Evolutionary conservation across 2,888 invertebrate species (phyloP), one percentile per base, ranked within the genome.

Genomic region (Cheiracanthium punctorium): DNA sequence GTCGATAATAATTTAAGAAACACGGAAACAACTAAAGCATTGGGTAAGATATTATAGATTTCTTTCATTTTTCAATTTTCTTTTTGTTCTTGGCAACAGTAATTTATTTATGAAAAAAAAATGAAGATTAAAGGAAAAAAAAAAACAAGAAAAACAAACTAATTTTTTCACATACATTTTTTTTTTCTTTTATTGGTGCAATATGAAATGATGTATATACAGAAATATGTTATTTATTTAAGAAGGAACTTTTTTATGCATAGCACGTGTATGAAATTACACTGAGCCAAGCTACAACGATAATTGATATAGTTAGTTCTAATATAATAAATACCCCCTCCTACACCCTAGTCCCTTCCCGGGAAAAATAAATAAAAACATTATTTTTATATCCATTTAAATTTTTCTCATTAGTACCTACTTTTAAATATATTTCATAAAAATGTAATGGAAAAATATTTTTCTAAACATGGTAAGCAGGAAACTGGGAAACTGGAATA

Each of bases 161-260:
- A 75, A 43, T 58, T 48, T 43, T 33, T 58, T 72, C 80, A n/a
- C n/a, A n/a, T 76, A 81, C 73, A 37, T 71, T 79, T 81, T 77
- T 81, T 41, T 79, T 76, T 67, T 75, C 52, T 80, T 84, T 87
- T 87, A 81, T 87, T 87, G 80, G 87, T 87, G 87, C 87, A 87
- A 87, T 81, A 87, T 87, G 87, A 87, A 87, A 80, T 87, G 87
- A 87, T 81, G 24, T 87, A 87, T 87, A 28, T 87, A 87, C 87
- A 87, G 72, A 67, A 87, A 32, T 43, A 87, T 87, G 87, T 58
- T n/a, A n/a, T n/a, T 75, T 75, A 65, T 43, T 81, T 58, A 87
- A 81, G 81, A 87, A 81, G 81, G 81, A 81, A 81, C 80, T 81
- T 81, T 87, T 87, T 65, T 87, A 75, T 87, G 67, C 87, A 87